Base-by-base conservation (phyloP, 1,140 invertebrate species). In the Cotesia chilonis region DNA sequence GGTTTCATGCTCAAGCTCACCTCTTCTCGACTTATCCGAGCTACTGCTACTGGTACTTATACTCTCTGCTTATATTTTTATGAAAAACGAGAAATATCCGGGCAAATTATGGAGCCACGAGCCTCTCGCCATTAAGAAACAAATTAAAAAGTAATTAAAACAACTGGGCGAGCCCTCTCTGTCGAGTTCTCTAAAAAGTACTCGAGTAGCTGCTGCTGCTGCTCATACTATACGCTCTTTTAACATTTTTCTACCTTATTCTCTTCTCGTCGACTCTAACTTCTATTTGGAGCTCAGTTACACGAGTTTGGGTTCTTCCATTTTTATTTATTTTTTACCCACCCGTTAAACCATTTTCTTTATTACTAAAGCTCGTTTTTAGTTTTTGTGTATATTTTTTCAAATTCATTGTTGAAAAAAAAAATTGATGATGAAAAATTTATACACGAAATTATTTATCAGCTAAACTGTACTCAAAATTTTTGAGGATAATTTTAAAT, bases 121-220 rank as follows among this genome's bases (percentile, higher is more conserved):
- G 77, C 76, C 74, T 76, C 72, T 74, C 72, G 74, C 74, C 76
- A 77, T 83, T 81, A 80, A 61, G 75, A 76, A 83, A 83, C 79
- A 83, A 83, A 83, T 83, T 83, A 83, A 83, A 82, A 83, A 83
- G 77, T 83, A 82, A 83, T 83, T 82, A 82, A 81, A 82, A 82
- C 80, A 81, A 79, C 77, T 59, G 71, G 41, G 71, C 55, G 47
- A 59, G 55, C 51, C 68, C 17, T 12, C 54, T 51, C 36, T 61
- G 55, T 36, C 2, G 38, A 51, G 51, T 41, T 7, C 41, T 41
- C 6, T 10, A 10, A 41, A 41, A 41, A 41, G 41, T 41, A 41
- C 41, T 41, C 6, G 41, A 41, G 41, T 55, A 38, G 14, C 14
- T 14, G 66, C 51, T 47, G n/a, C 52, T 68, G 59, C 72, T 71